phyloP scores from a whole-genome alignment of 2,113 vertebrate genomes.

The Forbesichthys agassizii region DNA sequence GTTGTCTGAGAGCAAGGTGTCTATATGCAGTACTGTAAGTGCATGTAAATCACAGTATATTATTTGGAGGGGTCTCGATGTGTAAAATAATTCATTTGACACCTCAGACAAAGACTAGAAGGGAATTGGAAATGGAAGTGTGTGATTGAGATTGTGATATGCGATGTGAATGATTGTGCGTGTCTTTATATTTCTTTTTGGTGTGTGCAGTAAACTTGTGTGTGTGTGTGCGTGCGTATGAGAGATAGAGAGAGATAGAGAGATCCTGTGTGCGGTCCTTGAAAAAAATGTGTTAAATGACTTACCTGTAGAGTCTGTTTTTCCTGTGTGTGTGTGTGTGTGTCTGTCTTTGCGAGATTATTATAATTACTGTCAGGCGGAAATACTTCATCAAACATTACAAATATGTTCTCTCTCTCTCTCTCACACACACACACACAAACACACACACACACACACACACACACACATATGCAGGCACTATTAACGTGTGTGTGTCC shows the following conservation, averaged over 20 bases:
- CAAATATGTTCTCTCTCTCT: neutral
- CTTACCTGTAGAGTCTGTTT: conserved; percentile 45
- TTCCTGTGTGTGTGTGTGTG: conserved; percentile 10
- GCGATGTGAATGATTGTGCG: conserved; percentile 4
- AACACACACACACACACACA: neutral
- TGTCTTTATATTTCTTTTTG: conserved; percentile 15
- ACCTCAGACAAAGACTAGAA: conserved; percentile 28
- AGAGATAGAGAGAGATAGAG: conserved; percentile 11
- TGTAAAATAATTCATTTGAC: conserved; percentile 38
- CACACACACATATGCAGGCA: neutral
- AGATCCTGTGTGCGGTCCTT: conserved; percentile 12
- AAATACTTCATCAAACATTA: conserved; percentile 37
- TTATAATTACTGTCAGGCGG: conserved; percentile 27
- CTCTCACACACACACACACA: neutral
- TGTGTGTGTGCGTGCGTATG: conserved; percentile 14
- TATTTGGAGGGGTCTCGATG: neutral
- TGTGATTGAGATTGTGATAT: conserved; percentile 8
- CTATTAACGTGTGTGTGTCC: neutral
- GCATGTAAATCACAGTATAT: neutral
- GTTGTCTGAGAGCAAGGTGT: neutral
- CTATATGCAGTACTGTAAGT: neutral
- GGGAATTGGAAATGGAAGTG: neutral
- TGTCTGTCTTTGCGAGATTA: conserved; percentile 8
- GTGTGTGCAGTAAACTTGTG: conserved; percentile 2
- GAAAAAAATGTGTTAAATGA: conserved; percentile 57